Evolutionary conservation across 2,113 vertebrate genomes (phyloP).

Genomic region (Pseudorhombus dupliciocellatus): DNA sequence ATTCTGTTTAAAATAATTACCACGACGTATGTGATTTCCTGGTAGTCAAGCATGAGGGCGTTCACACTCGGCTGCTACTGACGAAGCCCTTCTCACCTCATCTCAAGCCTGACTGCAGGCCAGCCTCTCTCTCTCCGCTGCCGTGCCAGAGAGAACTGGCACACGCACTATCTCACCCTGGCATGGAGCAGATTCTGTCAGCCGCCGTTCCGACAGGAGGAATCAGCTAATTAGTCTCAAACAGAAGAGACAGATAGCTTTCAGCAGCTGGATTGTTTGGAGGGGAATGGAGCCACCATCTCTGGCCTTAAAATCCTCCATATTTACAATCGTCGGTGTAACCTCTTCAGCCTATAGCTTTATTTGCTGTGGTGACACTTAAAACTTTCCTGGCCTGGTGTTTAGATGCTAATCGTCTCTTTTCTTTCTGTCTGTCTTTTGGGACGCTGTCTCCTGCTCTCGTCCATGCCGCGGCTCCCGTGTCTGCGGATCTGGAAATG

Average conservation of each 20-base stretch:
- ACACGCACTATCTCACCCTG: slow-evolving; percentile 41
- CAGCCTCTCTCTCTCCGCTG: slow-evolving; percentile 27
- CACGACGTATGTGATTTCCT: neutral
- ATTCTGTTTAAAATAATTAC: slow-evolving; percentile 18
- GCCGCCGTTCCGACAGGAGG: slow-evolving; percentile 43
- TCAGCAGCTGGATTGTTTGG: slow-evolving; percentile 27
- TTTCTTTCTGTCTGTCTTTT: slow-evolving; percentile 20
- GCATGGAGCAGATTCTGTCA: slow-evolving; percentile 40
- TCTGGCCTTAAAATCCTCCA: neutral
- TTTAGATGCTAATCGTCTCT: slow-evolving; percentile 1
- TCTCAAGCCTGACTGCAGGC: slow-evolving; percentile 27
- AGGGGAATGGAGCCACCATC: slow-evolving; percentile 5
- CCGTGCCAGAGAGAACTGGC: slow-evolving; percentile 55
- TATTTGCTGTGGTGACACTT: neutral
- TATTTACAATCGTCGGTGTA: slow-evolving; percentile 3
- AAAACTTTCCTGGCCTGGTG: neutral
- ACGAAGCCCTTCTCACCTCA: slow-evolving; percentile 14
- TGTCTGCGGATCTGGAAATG: slow-evolving; percentile 12
- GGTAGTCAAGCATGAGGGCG: slow-evolving; percentile 22
- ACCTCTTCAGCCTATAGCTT: neutral
- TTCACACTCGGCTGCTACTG: slow-evolving; percentile 26
- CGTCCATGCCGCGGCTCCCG: slow-evolving; percentile 5
- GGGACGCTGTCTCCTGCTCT: slow-evolving; percentile 13
- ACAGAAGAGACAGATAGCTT: slow-evolving; percentile 34
- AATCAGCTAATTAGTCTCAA: slow-evolving; percentile 56